Evolutionary conservation across 2,797 vertebrate species (phyloP), one percentile per base, ranked within the genome.

Genomic region (Mycteria americana): DNA sequence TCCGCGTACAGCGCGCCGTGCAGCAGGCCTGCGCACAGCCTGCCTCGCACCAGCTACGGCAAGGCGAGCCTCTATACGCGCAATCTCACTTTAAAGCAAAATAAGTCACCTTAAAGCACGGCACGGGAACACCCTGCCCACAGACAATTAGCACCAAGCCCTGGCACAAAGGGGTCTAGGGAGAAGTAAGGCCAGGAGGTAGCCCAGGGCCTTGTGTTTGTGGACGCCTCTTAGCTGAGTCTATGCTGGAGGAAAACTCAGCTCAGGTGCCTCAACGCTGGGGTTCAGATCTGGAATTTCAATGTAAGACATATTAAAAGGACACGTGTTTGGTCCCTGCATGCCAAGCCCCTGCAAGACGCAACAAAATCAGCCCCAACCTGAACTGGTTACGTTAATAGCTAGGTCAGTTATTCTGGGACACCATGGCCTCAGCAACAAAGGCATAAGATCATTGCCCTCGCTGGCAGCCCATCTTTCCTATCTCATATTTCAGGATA

Each of bases 31-130:
- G 13, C 63, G 2, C 22, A 0, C 28, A 13, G 6, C n/a, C n/a
- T 6, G 1, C 37, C 14, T 8, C 10, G 2, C 46, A 8, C 16
- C 45, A 7, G 1, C 56, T 6, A 6, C 12, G 4, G 45, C 76
- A 14, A 43, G 50, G 21, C 15, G 9, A 5, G 25, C 24, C 41
- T 27, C 28, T 11, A 5, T 4, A 8, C 4, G 0, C 2, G 13
- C 63, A 21, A 13, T 39, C 78, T 39, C 23, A 5, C 43, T 25
- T 33, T 9, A 39, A 39, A 48, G 23, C 9, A 35, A 45, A 28
- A 14, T 4, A 39, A 48, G 18, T 48, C 8, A 4, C 80, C 46
- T n/a, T n/a, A 41, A 50, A 41, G 35, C 53, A 18, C 30, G 18
- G 35, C 43, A 41, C 4, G 10, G 43, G 65, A 50, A 15, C 45